Evolutionary conservation across 1,140 invertebrate genomes (phyloP).

Genomic region (Cardiocondyla obscurior): DNA sequence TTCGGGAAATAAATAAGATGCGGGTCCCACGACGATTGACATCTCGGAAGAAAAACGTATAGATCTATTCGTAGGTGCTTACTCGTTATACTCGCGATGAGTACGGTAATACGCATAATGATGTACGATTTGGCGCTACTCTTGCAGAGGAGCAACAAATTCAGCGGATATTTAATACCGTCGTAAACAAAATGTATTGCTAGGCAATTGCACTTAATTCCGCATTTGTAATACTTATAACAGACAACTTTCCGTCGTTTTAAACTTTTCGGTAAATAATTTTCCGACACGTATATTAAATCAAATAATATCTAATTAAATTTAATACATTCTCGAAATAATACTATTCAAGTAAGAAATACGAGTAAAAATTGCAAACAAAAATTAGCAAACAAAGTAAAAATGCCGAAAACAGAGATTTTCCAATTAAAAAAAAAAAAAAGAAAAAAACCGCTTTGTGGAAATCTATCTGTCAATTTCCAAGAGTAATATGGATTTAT

Average conservation of each 20-base stretch:
- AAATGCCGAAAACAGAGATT: too few relatives aligned
- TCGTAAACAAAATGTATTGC: background rate
- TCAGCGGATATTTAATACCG: background rate
- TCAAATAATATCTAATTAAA: background rate
- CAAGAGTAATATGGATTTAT: constrained; percentile 13
- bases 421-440: too few relatives aligned
- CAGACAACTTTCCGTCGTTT: background rate
- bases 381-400: background rate
- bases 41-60: background rate
- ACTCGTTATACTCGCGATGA: background rate
- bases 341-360: background rate
- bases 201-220: background rate
- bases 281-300: background rate
- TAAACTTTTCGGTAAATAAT: background rate
- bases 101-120: background rate
- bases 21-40: background rate
- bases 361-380: background rate
- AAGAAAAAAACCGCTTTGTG: background rate
- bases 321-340: background rate
- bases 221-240: background rate
- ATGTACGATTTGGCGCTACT: constrained; percentile 12
- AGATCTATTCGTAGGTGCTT: constrained; percentile 33
- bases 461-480: constrained; percentile 9
- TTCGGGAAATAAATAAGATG: constrained; percentile 19
- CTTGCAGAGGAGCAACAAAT: background rate